Base-by-base conservation (phyloP, 2,888 invertebrate genomes). In the Rotaria sp. region DNA sequence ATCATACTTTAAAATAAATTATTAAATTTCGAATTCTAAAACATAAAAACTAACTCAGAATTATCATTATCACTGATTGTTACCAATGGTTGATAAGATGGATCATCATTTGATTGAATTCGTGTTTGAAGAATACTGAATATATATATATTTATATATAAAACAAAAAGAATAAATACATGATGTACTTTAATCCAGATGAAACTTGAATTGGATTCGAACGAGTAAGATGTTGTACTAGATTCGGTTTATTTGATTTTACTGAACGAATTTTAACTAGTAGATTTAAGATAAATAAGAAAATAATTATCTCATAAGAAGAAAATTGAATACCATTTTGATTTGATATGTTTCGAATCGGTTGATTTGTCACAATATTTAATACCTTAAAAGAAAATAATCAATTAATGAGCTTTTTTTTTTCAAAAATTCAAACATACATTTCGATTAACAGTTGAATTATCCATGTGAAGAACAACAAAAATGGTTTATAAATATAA, bases 61-160 rank as follows among this genome's bases (percentile, higher is more conserved):
- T 80, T 4, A 10, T 80, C 80, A n/a, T 45, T 45, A 80, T 80
- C 80, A 80, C 80, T 80, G 13, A 80, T 80, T 45, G 45, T 80
- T n/a, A 80, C 80, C 15, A 80, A 80, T 45, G 80, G 80, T 45
- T 41, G 80, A 45, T 80, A 80, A n/a, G 41, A 41, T 41, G 41
- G 24, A 80, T 41, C 41, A 26, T 41, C 26, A 45, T 45, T 80
- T 4, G 80, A 18, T 45, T 80, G 41, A 45, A 80, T 80, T 80
- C n/a, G 41, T 45, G 80, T 80, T 45, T 45, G 45, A 13, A 80
- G 21, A 45, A 80, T 80, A 45, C 80, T 80, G n/a, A 45, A 80
- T 26, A 45, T 4, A 45, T 8, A 45, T 26, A 26, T 24, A 4
- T 35, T 11, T 7, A 26, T 45, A 2, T 4, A 75, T 1, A 41